Base-by-base conservation (phyloP, 1,140 invertebrate genomes). In the Drosophila pallidifrons region DNA sequence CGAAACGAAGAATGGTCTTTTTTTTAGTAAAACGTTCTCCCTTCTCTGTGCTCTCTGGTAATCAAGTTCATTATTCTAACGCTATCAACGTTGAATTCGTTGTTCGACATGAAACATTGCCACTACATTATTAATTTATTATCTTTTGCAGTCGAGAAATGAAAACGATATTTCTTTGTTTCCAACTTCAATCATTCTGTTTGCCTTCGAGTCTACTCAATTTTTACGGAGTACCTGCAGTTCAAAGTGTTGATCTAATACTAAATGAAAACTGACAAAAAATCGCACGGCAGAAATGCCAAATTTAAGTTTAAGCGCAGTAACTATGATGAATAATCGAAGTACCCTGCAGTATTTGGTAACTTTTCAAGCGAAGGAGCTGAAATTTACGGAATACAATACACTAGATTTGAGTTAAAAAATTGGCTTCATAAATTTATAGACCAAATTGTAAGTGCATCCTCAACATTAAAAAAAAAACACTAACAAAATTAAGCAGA, bases 71-170 rank as follows among this genome's bases (percentile, higher is more conserved):
- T 25, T 20, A 54, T 15, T 35, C n/a, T 1, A 54, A 54, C n/a
- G 51, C 51, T 54, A 54, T 54, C 51, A 25, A 3, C 11, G 20
- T n/a, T 30, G 25, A 11, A 28, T 32, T 54, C 5, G 5, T 35
- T 25, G 51, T 54, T 54, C 30, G 8, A 54, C 51, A 54, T 30
- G 49, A n/a, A 25, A 28, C 25, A 5, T 3, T 5, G 25, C 10
- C 13, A 46, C 13, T 11, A 46, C 11, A 30, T 54, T 32, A 54
- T 54, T 54, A 54, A 54, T 54, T 54, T 32, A 54, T 28, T 35
- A 15, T 54, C 28, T 30, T 13, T 52, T 13, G 32, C 5, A 32
- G 30, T 38, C 11, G 3, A 28, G 2, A 30, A 52, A 13, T 1
- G 8, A 41, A 41, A 41, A 41, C 11, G 1, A 43, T 7, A 13